Conservation (phyloP, 1,140 invertebrate genomes). For the Orius insidiosus region DNA sequence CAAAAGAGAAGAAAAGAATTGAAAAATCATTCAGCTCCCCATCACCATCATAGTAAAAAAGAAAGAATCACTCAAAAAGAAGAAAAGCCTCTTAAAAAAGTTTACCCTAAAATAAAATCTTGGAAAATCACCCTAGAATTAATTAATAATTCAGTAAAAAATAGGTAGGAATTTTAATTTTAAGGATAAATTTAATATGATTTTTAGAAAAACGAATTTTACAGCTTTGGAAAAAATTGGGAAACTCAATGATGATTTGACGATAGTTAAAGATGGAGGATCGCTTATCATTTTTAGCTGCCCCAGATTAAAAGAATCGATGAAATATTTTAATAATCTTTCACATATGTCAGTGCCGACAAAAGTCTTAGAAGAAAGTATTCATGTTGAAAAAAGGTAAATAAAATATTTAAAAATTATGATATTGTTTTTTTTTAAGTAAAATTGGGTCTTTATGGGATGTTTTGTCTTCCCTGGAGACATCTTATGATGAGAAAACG, state of each 20-base stretch:
- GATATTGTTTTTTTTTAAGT: too few relatives aligned
- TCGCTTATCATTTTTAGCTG: conserved; percentile 13
- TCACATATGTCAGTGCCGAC: conserved; percentile 14
- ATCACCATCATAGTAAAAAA: conserved; percentile 2
- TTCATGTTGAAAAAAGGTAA: conserved; percentile 13
- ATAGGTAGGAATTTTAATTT: conserved; percentile 11
- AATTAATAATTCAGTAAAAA: neutral
- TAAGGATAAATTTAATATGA: too few relatives aligned
- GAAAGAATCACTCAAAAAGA: conserved; percentile 7
- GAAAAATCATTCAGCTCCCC: neutral
- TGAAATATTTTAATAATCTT: conserved; percentile 17
- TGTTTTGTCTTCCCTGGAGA: conserved; percentile 14
- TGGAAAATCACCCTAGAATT: neutral
- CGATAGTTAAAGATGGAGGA: neutral
- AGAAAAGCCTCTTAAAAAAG: conserved; percentile 5
- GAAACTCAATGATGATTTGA: conserved; percentile 12
- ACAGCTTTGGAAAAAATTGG: conserved; percentile 6
- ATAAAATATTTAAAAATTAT: too few relatives aligned
- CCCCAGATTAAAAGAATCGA: conserved; percentile 16
- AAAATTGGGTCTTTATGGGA: conserved; percentile 17
- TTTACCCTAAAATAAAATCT: conserved; percentile 12
- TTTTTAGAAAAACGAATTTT: neutral
- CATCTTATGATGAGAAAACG: conserved; percentile 10
- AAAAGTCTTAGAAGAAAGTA: conserved; percentile 15
- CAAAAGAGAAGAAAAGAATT: conserved; percentile 15